These are phyloP conservation scores for Danionella cerebrum DNA, from an alignment of 2,113 vertebrate genomes.

Conservation along the genomic window DNA sequence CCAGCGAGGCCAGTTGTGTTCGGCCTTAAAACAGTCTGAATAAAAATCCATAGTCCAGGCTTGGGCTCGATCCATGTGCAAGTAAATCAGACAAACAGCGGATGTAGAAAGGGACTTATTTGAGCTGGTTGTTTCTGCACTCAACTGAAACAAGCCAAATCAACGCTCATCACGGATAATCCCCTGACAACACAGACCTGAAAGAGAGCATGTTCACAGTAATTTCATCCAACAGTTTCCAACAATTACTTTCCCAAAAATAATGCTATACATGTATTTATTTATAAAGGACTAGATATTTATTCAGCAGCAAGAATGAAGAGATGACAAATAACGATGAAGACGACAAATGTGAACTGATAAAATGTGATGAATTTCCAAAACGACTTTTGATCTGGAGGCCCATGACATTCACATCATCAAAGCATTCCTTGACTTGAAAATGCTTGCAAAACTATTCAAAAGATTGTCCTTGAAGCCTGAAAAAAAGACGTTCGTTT, in stretches of 20 bases:
- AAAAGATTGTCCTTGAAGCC: background rate
- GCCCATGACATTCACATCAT: conserved; percentile 9
- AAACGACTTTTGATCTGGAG: conserved; percentile 14
- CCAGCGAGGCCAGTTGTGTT: conserved; percentile 1
- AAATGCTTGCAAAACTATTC: background rate
- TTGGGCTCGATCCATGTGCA: conserved; percentile 3
- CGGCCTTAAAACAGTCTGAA: conserved; percentile 6
- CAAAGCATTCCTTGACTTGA: background rate
- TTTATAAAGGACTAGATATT: conserved; percentile 31
- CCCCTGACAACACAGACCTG: conserved; percentile 11
- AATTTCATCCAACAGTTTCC: conserved; percentile 43
- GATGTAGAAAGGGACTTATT: background rate
- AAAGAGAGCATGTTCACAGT: conserved; percentile 49
- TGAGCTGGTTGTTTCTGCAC: background rate
- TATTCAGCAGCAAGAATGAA: conserved; percentile 38
- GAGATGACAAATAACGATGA: conserved; percentile 6
- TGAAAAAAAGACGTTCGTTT: too few species aligned
- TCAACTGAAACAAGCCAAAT: too few species aligned
- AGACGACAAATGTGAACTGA: conserved; percentile 14
- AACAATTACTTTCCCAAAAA: conserved; percentile 34
- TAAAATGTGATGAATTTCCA: conserved; percentile 7
- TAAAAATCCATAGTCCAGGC: background rate
- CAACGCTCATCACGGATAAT: too few species aligned
- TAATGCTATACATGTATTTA: conserved; percentile 28
- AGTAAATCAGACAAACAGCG: background rate